phyloP scores from a whole-genome alignment of 2,888 invertebrate genomes.

The Nephrocerus scutellatus region DNA sequence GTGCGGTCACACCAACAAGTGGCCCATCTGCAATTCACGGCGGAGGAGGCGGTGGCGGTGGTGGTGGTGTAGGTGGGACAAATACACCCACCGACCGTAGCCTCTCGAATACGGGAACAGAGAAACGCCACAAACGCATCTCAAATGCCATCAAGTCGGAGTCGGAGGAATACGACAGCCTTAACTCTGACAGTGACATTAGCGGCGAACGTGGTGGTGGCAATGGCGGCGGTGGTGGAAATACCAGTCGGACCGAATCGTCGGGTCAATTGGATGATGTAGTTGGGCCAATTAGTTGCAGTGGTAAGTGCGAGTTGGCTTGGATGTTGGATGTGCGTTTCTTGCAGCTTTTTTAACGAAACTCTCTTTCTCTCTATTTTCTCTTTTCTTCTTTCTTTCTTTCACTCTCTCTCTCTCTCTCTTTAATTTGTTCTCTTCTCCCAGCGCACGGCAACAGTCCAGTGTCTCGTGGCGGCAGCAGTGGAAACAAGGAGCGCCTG shows the following conservation, averaged over 20 bases:
- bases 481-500: constrained; percentile 48
- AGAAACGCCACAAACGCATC: constrained; percentile 48
- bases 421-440: constrained; percentile 5
- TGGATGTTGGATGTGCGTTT: not conserved
- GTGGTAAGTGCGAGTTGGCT: constrained; percentile 28
- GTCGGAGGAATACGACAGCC: constrained; percentile 53
- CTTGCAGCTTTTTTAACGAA: not conserved
- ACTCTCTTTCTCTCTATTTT: not conserved
- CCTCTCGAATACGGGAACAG: constrained; percentile 29
- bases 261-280: constrained; percentile 50
- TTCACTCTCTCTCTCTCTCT: not conserved
- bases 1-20: constrained; percentile 6
- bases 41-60: constrained; percentile 18
- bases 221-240: constrained; percentile 48
- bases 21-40: constrained; percentile 7
- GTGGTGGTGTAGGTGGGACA: constrained; percentile 17
- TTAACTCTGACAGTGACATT: constrained; percentile 53
- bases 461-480: constrained; percentile 29
- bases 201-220: constrained; percentile 47
- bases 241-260: constrained; percentile 49
- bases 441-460: constrained; percentile 44
- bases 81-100: constrained; percentile 27
- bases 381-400: not conserved
- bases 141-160: constrained; percentile 53
- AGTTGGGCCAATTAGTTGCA: no score